Evolutionary conservation across 2,113 vertebrate genomes (phyloP).

Genomic region (Muscicapa adusta): DNA sequence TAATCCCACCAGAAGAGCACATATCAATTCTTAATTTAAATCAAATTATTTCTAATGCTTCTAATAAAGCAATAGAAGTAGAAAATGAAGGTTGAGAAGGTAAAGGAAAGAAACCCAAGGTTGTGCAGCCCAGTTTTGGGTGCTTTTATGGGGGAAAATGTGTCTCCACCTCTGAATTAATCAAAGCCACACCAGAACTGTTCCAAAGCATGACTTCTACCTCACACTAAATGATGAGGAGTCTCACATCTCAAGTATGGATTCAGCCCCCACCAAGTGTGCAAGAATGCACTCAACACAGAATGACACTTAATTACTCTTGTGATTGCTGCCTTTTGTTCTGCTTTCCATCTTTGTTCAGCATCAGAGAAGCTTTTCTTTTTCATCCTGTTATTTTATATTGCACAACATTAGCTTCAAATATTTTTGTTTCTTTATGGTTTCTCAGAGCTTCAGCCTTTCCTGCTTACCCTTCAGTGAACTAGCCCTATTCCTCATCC

Average conservation of each 20-base stretch:
- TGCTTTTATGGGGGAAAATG: background rate
- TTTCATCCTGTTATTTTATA: background rate
- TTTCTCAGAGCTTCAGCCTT: background rate
- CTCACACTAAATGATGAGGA: background rate
- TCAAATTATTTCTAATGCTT: conserved; percentile 27
- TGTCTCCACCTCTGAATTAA: background rate
- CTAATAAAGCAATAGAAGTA: background rate
- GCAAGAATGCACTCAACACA: background rate
- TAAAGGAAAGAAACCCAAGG: background rate
- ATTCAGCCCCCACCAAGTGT: background rate
- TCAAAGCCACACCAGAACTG: background rate
- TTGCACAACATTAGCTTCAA: background rate
- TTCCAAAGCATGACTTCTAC: background rate
- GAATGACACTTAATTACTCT: background rate
- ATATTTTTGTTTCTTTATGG: background rate
- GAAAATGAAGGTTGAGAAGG: background rate
- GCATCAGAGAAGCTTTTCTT: background rate
- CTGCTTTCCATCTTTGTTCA: background rate
- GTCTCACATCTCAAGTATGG: background rate
- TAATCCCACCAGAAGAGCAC: conserved; percentile 32
- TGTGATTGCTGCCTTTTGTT: background rate
- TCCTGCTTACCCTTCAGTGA: background rate
- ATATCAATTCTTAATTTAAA: conserved; percentile 23
- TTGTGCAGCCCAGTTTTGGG: background rate
- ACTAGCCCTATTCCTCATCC: background rate